Base-by-base conservation (phyloP, 2,113 vertebrate species). In the Ciconia boyciana region DNA sequence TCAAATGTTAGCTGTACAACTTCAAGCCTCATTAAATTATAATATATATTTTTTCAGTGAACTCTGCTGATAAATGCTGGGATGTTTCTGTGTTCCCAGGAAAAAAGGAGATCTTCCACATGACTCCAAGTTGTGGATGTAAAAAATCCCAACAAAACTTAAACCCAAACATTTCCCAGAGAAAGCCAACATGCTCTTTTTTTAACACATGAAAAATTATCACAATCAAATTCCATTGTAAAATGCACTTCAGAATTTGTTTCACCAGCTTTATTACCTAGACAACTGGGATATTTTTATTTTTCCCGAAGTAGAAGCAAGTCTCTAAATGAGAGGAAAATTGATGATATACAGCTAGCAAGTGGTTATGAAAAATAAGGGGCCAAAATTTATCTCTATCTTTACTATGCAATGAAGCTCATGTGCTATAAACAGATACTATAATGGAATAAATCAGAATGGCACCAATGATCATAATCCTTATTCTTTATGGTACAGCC, bases 201-300 rank as follows among this genome's bases (percentile, higher is more conserved):
- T 87, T 70, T 64, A 89, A 75, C 87, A 44, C 74, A 91, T 79
- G 89, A 96, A 93, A 95, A 95, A 96, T 94, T 46, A 94, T 83
- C 83, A 77, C 90, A 90, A 93, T 90, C 85, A 95, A 93, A 88
- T 68, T 54, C 92, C 69, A 88, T 54, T 92, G 92, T 83, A 92
- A 93, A 94, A 86, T 13, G 36, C 46, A 55, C 79, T 86, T 94
- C 44, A 10, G 25, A 80, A 65, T 85, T 87, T 83, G 78, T 52
- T 88, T 92, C 77, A 58, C 44, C 62, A 64, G 72, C 76, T 90
- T 96, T 77, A 95, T 70, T 92, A 94, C 94, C 85, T 68, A 18
- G 79, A 78, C 90, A 66, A 55, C 70, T 70, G 79, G 79, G 90
- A 89, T 80, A 54, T 66, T 90, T 87, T 93, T 83, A 65, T 90